Evolutionary conservation across 2,797 vertebrate species (phyloP).

Genomic region (Lepilemur septentrionalis): DNA sequence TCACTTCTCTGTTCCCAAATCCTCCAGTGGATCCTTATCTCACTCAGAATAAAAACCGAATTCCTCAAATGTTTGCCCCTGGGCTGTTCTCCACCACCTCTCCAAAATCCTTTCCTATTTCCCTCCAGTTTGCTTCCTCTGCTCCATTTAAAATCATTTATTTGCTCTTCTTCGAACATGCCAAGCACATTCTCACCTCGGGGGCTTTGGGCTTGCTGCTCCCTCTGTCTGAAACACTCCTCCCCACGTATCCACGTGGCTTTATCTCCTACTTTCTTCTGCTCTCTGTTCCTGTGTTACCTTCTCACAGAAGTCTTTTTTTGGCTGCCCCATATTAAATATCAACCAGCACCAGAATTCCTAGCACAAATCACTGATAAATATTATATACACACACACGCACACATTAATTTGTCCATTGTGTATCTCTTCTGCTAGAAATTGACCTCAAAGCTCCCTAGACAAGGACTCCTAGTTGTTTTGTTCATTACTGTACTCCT

Average conservation of each 20-base stretch:
- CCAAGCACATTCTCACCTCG: background rate
- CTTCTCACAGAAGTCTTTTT: background rate
- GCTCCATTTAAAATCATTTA: background rate
- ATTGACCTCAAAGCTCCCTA: background rate
- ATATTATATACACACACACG: background rate
- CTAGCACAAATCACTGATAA: background rate
- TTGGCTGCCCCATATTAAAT: background rate
- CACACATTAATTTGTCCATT: background rate
- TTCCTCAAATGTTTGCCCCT: background rate
- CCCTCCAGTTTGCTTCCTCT: background rate
- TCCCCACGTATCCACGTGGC: background rate
- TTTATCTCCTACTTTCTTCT: background rate
- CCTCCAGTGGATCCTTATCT: background rate
- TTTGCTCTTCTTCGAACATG: background rate
- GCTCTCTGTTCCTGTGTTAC: background rate
- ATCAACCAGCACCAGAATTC: background rate
- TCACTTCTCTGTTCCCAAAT: background rate
- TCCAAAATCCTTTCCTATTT: background rate
- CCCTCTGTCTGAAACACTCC: background rate
- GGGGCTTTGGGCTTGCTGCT: background rate
- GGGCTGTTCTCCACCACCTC: background rate
- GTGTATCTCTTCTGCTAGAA: background rate
- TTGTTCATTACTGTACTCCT: background rate
- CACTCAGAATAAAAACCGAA: background rate
- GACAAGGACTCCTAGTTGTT: background rate